Conservation (phyloP, 2,888 invertebrate species). For the Daptonema setosum region DNA sequence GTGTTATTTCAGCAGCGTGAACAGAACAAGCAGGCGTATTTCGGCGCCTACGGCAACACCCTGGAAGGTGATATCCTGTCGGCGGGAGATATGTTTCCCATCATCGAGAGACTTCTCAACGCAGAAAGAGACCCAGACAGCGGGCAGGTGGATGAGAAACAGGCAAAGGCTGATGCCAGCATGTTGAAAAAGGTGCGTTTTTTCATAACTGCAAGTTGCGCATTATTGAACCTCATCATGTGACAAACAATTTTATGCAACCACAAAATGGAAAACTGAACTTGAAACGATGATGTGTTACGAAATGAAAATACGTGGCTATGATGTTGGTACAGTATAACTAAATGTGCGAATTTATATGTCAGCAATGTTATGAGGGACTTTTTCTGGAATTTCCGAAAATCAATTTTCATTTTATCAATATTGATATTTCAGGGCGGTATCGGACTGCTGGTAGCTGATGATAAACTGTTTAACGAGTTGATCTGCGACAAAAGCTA, state of each 20-base stretch:
- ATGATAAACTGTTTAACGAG: neutral
- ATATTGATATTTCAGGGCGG: neutral
- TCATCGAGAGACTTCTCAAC: neutral
- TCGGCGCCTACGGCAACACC: neutral
- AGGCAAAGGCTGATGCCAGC: neutral
- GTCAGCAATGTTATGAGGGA: no score
- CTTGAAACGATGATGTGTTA: no score
- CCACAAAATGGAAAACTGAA: no score
- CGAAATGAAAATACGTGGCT: no score
- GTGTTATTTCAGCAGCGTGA: no score
- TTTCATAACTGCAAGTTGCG: no score
- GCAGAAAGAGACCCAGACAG: neutral
- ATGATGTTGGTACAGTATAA: no score
- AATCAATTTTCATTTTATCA: no score
- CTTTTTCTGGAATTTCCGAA: no score
- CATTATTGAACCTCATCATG: no score
- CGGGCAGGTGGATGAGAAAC: neutral
- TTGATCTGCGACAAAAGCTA: neutral
- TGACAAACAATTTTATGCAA: no score
- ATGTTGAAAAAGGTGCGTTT: neutral
- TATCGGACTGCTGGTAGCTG: neutral
- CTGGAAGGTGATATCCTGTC: neutral
- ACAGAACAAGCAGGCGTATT: neutral
- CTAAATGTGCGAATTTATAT: no score
- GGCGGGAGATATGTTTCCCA: neutral